Conservation (phyloP, 2,888 invertebrate genomes). For the Zelleria hepariella region DNA sequence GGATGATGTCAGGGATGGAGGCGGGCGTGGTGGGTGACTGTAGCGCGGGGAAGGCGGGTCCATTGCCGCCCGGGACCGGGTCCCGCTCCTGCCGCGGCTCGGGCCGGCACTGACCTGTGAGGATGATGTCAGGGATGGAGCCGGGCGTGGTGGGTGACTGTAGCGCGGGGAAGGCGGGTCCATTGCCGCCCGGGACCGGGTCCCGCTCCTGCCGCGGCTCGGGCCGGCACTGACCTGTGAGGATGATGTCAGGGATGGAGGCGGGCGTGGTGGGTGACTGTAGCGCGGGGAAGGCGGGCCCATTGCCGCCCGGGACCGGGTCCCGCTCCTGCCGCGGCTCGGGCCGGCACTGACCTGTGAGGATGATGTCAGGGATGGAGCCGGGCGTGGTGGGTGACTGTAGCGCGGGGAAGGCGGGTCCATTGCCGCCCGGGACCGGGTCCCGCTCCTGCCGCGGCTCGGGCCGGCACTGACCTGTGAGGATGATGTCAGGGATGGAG, state of each 20-base stretch:
- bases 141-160: slow-evolving; percentile 78
- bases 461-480: slow-evolving; percentile 74
- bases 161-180: slow-evolving; percentile 59
- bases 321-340: slow-evolving; percentile 31
- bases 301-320: slow-evolving; percentile 72
- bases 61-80: slow-evolving; percentile 72
- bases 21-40: slow-evolving; percentile 78
- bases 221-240: slow-evolving; percentile 74
- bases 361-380: slow-evolving; percentile 86
- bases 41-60: slow-evolving; percentile 59
- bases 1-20: slow-evolving; percentile 86
- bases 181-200: slow-evolving; percentile 72
- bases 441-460: slow-evolving; percentile 31
- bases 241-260: slow-evolving; percentile 86
- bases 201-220: slow-evolving; percentile 31
- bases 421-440: slow-evolving; percentile 72
- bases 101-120: slow-evolving; percentile 74
- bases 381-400: slow-evolving; percentile 78
- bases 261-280: slow-evolving; percentile 78
- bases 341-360: slow-evolving; percentile 74
- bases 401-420: slow-evolving; percentile 59
- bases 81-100: slow-evolving; percentile 31
- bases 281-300: slow-evolving; percentile 59
- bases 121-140: slow-evolving; percentile 86
- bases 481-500: slow-evolving; percentile 86